Evolutionary conservation across 2,113 vertebrate species (phyloP), one percentile per base, ranked within the genome.

Genomic region (Nettapus auritus): DNA sequence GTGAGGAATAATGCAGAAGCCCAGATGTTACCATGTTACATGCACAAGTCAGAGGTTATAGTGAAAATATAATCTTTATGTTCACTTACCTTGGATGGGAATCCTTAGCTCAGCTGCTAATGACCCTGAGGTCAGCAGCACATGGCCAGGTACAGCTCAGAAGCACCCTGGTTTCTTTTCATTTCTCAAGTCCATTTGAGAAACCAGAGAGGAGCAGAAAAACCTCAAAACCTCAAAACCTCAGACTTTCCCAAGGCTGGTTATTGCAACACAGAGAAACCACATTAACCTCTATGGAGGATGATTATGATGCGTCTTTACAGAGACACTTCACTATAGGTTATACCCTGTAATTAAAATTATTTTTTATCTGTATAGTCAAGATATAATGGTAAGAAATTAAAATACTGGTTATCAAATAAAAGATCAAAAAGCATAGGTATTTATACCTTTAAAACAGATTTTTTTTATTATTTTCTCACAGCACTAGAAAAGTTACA

Each of bases 341-440:
- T 88, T 28, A 48, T 21, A 62, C 9, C 28, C 18, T 69, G 20
- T 25, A 84, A 60, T 75, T 11, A 67, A 42, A 62, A 62, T 15
- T 38, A 15, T 46, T 66, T 88, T 9, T 1, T 25, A 19, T n/a
- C 12, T 2, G 0, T 68, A 23, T 4, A 5, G 31, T 42, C 25
- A 69, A 12, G 22, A 87, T 67, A 68, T 34, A 78, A 48, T 20
- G 8, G 1, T 52, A 13, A 36, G 18, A 34, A 66, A 44, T 57
- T 42, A 84, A 86, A 88, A 69, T 56, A 57, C 9, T 33, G 19
- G 2, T 60, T 84, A 13, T 56, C 1, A 28, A 44, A 55, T 44
- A 26, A 55, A 8, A 13, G 5, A 8, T 31, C 18, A 69, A 71
- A 53, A 87, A 77, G n/a, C 2, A 26, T 11, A 40, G 13, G 11